Conservation (phyloP, 2,797 vertebrate species). For the Myiotriccus ornatus region DNA sequence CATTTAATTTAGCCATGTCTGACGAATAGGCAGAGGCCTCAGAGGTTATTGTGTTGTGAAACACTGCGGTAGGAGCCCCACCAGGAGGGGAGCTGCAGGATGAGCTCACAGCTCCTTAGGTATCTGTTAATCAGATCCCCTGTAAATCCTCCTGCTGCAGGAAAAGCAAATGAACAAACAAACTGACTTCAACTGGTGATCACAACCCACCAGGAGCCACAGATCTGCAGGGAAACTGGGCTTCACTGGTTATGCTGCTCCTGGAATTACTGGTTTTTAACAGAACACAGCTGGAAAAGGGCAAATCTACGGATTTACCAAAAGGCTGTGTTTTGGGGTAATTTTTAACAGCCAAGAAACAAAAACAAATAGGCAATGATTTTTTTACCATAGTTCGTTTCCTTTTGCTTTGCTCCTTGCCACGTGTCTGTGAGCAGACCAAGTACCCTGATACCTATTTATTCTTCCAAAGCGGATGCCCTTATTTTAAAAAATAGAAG, state of each 20-base stretch:
- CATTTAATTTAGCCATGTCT: not conserved
- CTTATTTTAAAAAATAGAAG: not conserved
- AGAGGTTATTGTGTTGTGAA: not conserved
- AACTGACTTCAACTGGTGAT: not conserved
- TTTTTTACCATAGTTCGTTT: not conserved
- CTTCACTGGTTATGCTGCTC: not conserved
- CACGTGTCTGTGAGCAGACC: accelerated
- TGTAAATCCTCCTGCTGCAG: not conserved
- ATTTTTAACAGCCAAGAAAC: not conserved
- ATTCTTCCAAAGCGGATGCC: not conserved
- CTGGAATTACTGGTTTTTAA: not conserved
- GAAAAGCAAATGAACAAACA: not conserved
- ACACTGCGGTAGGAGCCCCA: not conserved
- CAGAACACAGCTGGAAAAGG: not conserved
- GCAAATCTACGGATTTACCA: not conserved
- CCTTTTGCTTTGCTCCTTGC: not conserved
- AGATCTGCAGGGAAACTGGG: not conserved
- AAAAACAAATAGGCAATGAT: not conserved
- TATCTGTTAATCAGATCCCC: not conserved
- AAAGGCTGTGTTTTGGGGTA: not conserved
- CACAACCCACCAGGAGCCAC: not conserved
- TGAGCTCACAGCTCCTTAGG: not conserved
- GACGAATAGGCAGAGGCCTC: not conserved
- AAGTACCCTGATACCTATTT: not conserved
- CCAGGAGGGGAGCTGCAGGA: not conserved